phyloP scores from a whole-genome alignment of 2,797 vertebrate species.

The Onychomys leucogaster region DNA sequence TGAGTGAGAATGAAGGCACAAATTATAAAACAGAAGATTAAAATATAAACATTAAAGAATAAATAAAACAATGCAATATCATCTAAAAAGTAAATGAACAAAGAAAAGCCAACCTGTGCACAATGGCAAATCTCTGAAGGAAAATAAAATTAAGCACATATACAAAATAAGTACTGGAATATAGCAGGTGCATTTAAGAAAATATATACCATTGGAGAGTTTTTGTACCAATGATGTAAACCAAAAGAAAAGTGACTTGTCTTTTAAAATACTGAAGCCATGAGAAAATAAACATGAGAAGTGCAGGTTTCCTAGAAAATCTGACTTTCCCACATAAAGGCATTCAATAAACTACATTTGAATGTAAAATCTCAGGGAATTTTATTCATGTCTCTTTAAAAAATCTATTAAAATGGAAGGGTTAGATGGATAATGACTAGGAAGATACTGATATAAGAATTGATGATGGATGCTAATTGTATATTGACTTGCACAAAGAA shows the following conservation, averaged over 20 bases:
- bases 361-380: neutral
- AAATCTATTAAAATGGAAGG: neutral
- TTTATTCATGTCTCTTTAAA: neutral
- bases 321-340: slow-evolving; percentile 13
- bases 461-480: neutral
- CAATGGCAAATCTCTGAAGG: neutral
- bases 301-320: neutral
- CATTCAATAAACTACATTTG: neutral
- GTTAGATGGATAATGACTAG: neutral
- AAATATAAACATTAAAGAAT: neutral
- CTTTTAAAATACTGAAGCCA: slow-evolving; percentile 1
- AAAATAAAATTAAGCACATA: neutral
- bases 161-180: neutral
- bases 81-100: neutral
- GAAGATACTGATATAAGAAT: neutral
- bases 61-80: neutral
- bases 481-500: neutral
- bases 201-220: neutral
- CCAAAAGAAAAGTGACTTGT: neutral
- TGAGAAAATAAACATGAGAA: neutral
- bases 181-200: neutral
- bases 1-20: neutral
- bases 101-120: neutral
- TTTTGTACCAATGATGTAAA: neutral
- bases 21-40: neutral